A percentile compares a stretch with the other conserved stretches of the same genome.
Conservation (phyloP, 2,113 vertebrate genomes). For the Lycaon pictus region DNA sequence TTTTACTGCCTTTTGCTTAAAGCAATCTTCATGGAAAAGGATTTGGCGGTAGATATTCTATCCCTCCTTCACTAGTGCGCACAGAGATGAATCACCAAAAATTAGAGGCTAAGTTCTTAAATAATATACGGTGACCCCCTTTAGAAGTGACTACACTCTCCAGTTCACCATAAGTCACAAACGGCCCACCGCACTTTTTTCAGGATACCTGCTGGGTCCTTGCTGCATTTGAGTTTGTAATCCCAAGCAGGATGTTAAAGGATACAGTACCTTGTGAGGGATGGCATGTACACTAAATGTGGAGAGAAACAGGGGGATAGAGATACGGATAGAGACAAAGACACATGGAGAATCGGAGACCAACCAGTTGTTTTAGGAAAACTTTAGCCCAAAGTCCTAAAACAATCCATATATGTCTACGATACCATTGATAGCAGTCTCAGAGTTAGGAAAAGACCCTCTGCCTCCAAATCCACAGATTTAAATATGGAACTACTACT, state of each 20-base stretch:
- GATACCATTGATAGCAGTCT: not conserved
- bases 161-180: not conserved
- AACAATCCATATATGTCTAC: not conserved
- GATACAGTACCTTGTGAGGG: not conserved
- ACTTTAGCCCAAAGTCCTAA: not conserved
- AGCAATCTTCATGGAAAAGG: not conserved
- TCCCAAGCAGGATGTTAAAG: not conserved
- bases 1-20: not conserved
- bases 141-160: fast-evolving
- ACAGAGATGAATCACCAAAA: not conserved
- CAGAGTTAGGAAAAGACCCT: not conserved
- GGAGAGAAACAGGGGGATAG: not conserved
- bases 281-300: not conserved
- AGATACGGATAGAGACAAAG: not conserved
- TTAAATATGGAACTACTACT: not conserved
- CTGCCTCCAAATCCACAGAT: not conserved
- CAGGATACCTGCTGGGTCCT: not conserved
- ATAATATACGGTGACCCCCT: not conserved
- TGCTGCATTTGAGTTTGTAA: not conserved
- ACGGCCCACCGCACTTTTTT: not conserved
- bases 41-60: not conserved
- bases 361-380: not conserved
- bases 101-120: not conserved
- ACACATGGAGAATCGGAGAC: not conserved
- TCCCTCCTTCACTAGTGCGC: not conserved